A percentile compares a stretch with the other conserved stretches of the same genome.
Conservation (phyloP, 2,888 invertebrate genomes). For the Amphipyra tragopoginis region DNA sequence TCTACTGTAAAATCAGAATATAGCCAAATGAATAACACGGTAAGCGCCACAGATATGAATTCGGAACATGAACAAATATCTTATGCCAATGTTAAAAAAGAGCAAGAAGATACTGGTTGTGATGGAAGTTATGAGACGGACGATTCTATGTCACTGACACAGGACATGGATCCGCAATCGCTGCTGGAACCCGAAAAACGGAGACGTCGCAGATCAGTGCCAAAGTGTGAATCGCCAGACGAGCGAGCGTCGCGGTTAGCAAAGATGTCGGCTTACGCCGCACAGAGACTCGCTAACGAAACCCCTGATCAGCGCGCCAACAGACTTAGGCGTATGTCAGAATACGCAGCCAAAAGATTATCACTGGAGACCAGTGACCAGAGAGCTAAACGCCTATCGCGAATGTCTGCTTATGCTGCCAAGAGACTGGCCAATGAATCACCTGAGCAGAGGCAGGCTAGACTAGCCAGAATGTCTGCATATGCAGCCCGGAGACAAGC, state of each 20-base stretch:
- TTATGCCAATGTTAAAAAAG: slow-evolving; percentile 66
- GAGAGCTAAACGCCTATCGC: slow-evolving; percentile 77
- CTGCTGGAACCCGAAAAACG: slow-evolving; percentile 51
- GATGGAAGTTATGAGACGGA: slow-evolving; percentile 46
- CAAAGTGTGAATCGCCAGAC: slow-evolving; percentile 73
- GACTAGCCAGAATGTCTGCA: slow-evolving; percentile 82
- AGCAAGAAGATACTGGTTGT: slow-evolving; percentile 54
- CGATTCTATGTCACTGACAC: slow-evolving; percentile 56
- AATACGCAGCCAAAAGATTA: slow-evolving; percentile 82
- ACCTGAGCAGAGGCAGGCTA: slow-evolving; percentile 77
- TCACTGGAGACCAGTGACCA: slow-evolving; percentile 81
- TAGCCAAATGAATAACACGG: slow-evolving; percentile 56
- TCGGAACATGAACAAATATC: slow-evolving; percentile 60
- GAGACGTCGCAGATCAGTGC: slow-evolving; percentile 64
- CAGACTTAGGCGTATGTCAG: slow-evolving; percentile 83
- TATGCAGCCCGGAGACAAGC: slow-evolving; percentile 83
- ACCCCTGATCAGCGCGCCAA: slow-evolving; percentile 79
- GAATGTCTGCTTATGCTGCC: slow-evolving; percentile 86
- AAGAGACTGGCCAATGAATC: slow-evolving; percentile 82
- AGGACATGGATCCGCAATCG: slow-evolving; percentile 68
- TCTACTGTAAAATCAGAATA: slow-evolving; percentile 73
- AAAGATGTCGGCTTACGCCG: slow-evolving; percentile 86
- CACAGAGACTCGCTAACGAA: slow-evolving; percentile 82
- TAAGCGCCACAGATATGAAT: slow-evolving; percentile 51
- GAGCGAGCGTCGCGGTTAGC: slow-evolving; percentile 79